These are phyloP conservation scores for Pseudomugil gertrudae DNA, from an alignment of 2,797 vertebrate species.

Conservation along the genomic window DNA sequence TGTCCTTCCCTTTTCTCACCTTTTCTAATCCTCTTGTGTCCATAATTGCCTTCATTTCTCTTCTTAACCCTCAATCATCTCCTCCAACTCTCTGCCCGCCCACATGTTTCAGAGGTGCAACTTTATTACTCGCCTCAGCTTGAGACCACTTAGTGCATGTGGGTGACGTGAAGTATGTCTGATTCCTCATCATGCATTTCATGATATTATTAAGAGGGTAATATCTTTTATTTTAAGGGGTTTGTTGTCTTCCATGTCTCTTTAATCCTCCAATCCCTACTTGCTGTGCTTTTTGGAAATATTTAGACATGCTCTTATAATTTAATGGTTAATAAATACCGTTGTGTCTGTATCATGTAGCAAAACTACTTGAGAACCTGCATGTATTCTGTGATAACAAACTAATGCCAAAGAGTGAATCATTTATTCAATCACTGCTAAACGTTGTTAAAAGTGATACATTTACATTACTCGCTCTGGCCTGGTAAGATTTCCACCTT, in stretches of 20 bases:
- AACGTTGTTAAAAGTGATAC: no score
- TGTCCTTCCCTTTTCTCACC: slow-evolving; percentile 5
- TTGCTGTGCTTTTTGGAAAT: slow-evolving; percentile 34
- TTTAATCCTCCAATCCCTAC: slow-evolving; percentile 29
- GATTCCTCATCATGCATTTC: slow-evolving; percentile 32
- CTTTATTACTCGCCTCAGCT: slow-evolving; percentile 60
- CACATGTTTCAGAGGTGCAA: slow-evolving; percentile 44
- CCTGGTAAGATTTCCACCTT: no score
- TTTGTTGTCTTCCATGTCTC: slow-evolving; percentile 29
- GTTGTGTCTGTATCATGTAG: slow-evolving; percentile 1
- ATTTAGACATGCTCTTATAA: slow-evolving; percentile 9
- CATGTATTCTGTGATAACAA: no score
- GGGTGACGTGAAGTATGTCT: slow-evolving; percentile 27
- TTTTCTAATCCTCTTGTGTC: slow-evolving; percentile 8
- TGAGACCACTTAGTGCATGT: slow-evolving; percentile 56
- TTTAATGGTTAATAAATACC: slow-evolving; percentile 9
- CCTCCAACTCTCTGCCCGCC: slow-evolving; percentile 33
- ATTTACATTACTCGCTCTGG: no score
- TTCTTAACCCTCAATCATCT: slow-evolving; percentile 34
- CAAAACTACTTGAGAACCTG: no score
- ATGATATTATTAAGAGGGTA: slow-evolving; percentile 49
- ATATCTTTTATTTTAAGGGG: slow-evolving; percentile 48
- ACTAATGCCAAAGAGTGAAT: no score
- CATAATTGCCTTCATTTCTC: slow-evolving; percentile 2
- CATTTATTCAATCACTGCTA: no score